These are phyloP conservation scores for Dryobates pubescens DNA, from an alignment of 2,797 vertebrate species.

Conservation along the genomic window DNA sequence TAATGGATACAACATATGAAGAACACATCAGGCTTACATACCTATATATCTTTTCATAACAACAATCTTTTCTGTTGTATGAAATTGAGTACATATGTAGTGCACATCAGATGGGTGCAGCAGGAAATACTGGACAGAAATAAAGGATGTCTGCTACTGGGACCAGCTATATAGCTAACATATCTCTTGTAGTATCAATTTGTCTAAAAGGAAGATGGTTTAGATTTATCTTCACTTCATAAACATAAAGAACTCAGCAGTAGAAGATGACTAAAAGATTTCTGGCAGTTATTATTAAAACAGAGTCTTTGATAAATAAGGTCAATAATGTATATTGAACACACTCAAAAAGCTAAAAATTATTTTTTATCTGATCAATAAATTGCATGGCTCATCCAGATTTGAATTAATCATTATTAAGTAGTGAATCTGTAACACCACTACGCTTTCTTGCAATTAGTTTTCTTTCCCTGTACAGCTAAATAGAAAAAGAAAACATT, in stretches of 20 bases:
- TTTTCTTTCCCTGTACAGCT: not conserved
- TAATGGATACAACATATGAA: not conserved
- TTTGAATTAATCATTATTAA: not conserved
- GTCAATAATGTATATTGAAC: not conserved
- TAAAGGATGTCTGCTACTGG: not conserved
- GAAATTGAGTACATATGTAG: not conserved
- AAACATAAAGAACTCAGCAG: not conserved
- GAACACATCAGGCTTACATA: not conserved
- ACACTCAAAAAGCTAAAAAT: not conserved
- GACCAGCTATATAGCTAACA: not conserved
- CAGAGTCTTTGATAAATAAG: not conserved
- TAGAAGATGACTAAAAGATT: not conserved
- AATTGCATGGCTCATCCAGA: not conserved
- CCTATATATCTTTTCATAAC: not conserved
- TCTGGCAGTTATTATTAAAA: not conserved
- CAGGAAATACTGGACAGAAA: not conserved
- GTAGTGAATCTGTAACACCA: not conserved
- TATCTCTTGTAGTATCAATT: not conserved
- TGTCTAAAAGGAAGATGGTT: not conserved
- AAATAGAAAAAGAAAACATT: not conserved
- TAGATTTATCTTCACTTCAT: not conserved
- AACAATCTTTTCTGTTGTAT: not conserved
- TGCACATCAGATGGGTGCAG: not conserved
- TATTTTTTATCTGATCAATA: not conserved
- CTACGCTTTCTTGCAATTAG: not conserved